Conservation (phyloP, 2,113 vertebrate genomes). For the Prunella himalayana region DNA sequence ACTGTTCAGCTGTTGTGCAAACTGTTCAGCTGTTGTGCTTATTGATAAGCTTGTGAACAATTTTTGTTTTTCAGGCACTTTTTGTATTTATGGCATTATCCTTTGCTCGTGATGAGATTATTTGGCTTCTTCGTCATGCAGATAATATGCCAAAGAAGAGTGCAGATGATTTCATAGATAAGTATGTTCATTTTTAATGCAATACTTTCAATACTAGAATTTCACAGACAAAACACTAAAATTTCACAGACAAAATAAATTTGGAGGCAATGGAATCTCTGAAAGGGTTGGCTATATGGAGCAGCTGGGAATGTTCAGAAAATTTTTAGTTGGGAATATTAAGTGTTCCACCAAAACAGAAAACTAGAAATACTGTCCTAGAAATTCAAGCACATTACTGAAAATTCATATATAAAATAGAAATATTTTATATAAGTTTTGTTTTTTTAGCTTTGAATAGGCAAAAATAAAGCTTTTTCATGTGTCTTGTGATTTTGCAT, state of each 20-base stretch:
- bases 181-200: slow-evolving; percentile 74
- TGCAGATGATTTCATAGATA: slow-evolving; percentile 98
- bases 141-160: slow-evolving; percentile 99
- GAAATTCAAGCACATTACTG: not conserved
- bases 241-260: not conserved
- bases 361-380: not conserved
- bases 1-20: not conserved
- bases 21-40: not conserved
- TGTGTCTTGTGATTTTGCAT: not conserved
- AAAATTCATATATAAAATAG: not conserved
- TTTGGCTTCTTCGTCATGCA: slow-evolving; percentile 97
- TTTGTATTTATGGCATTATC: slow-evolving; percentile 99
- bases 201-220: not conserved
- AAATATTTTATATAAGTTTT: not conserved
- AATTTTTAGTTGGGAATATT: not conserved
- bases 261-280: not conserved
- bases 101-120: slow-evolving; percentile 97
- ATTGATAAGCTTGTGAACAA: not conserved
- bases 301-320: not conserved
- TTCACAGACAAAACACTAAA: not conserved
- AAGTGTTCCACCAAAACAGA: not conserved
- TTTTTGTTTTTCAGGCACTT: slow-evolving; percentile 79
- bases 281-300: not conserved
- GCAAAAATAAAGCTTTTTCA: not conserved
- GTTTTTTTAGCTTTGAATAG: not conserved